A percentile compares a stretch with the other conserved stretches of the same genome.
Conservation (phyloP, 2,113 vertebrate genomes). For the Calidris pygmaea region DNA sequence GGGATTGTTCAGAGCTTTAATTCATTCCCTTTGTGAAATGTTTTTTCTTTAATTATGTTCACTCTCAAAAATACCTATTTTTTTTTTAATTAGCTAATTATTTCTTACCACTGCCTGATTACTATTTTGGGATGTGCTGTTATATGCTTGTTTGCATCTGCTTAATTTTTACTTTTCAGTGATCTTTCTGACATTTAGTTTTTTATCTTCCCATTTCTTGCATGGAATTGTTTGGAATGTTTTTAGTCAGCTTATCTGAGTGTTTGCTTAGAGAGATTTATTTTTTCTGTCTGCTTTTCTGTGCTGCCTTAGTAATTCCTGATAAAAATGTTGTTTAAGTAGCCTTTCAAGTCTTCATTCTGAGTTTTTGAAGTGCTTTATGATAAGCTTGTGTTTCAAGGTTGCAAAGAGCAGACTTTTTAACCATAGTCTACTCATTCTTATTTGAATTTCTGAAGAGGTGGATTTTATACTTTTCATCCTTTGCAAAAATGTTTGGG, state of each 20-base stretch:
- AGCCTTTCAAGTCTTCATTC: not conserved
- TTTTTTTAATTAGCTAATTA: not conserved
- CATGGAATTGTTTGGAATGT: not conserved
- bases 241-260: constrained; percentile 9
- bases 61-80: not conserved
- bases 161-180: not conserved
- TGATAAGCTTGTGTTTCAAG: not conserved
- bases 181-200: not conserved
- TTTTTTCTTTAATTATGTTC: not conserved
- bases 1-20: not conserved
- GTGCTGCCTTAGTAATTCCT: not conserved
- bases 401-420: not conserved
- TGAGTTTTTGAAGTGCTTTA: not conserved
- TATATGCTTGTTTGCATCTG: not conserved
- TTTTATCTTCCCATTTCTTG: not conserved
- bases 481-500: not conserved
- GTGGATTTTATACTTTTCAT: not conserved
- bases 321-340: not conserved
- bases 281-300: not conserved
- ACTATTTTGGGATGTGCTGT: not conserved
- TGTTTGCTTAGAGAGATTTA: not conserved
- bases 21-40: not conserved
- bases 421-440: not conserved
- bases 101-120: not conserved
- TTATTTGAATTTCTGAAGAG: not conserved